Evolutionary conservation across 2,797 vertebrate species (phyloP), one percentile per base, ranked within the genome.

Genomic region (Chelon labrosus): DNA sequence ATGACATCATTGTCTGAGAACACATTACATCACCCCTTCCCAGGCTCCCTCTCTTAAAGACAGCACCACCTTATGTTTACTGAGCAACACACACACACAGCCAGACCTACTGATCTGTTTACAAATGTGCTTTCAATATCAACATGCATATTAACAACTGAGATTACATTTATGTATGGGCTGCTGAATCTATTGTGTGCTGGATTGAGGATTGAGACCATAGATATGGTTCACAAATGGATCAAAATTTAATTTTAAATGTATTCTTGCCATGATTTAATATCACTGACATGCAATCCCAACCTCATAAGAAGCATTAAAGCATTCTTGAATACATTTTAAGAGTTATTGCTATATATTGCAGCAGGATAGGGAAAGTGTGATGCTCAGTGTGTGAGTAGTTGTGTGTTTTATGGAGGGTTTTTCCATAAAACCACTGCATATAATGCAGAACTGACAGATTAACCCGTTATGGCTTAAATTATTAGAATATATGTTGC

Each of bases 1-100:
- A 94, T 94, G 93, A 94, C 93, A 94, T 94, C 93, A 94, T 93
- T 90, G 92, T 93, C 92, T 94, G 92, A 91, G 91, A 93, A 87
- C 91, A 93, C 93, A 94, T 94, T 94, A 94, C 93, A 94, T 94
- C 93, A 94, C 86, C 92, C 86, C 88, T 93, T 93, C 86, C 89
- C 84, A 85, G 88, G 87, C 92, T 86, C 83, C 78, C 90, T 80
- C 90, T 88, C 89, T 92, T 91, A 91, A 91, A 93, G 89, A 92
- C 91, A 91, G 88, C 91, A 88, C 86, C 89, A 85, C 91, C 91
- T 92, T 91, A 88, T 91, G 90, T 92, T 89, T 89, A 89, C 89
- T 70, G 82, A 79, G 68, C 77, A 47, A 46, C 85, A 80, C 79
- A 83, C 84, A 70, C 37, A 60, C 8, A 50, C 9, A 49, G 27